phyloP scores from a whole-genome alignment of 1,140 invertebrate genomes.

The Ectropis grisescens region DNA sequence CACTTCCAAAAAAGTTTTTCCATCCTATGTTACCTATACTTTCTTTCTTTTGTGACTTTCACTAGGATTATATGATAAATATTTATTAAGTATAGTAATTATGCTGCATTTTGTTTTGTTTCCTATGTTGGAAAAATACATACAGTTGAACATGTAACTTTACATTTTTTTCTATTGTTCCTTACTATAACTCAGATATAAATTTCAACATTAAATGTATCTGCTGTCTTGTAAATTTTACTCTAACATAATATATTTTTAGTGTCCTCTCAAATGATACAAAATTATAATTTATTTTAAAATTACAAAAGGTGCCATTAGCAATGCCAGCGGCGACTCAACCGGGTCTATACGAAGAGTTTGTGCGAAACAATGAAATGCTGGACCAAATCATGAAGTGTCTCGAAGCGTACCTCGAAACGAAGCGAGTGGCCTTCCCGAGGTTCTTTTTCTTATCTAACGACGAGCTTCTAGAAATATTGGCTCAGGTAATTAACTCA shows the following conservation, averaged over 20 bases:
- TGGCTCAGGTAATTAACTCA: slow-evolving; percentile 79
- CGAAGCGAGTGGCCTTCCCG: slow-evolving; percentile 91
- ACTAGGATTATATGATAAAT: too few relatives aligned
- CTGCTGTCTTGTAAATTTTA: too few relatives aligned
- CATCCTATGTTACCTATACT: too few relatives aligned
- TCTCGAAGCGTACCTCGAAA: slow-evolving; percentile 85
- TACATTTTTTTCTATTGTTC: too few relatives aligned
- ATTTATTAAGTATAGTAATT: too few relatives aligned
- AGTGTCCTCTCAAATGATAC: background rate
- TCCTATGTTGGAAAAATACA: too few relatives aligned
- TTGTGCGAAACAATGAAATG: slow-evolving; percentile 82
- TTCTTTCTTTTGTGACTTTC: too few relatives aligned
- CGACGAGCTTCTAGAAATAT: slow-evolving; percentile 92
- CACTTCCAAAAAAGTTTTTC: too few relatives aligned
- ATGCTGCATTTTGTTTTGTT: too few relatives aligned
- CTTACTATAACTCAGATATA: too few relatives aligned
- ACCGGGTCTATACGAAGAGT: slow-evolving; percentile 77
- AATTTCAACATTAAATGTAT: too few relatives aligned
- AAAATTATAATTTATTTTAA: background rate
- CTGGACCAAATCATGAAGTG: slow-evolving; percentile 88
- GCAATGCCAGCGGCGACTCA: slow-evolving; percentile 79
- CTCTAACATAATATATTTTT: slow-evolving; percentile 2
- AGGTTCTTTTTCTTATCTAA: slow-evolving; percentile 95
- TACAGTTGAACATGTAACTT: too few relatives aligned
- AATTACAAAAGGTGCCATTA: slow-evolving; percentile 71